phyloP scores from a whole-genome alignment of 2,797 vertebrate genomes.

The Hippocampus kuda region DNA sequence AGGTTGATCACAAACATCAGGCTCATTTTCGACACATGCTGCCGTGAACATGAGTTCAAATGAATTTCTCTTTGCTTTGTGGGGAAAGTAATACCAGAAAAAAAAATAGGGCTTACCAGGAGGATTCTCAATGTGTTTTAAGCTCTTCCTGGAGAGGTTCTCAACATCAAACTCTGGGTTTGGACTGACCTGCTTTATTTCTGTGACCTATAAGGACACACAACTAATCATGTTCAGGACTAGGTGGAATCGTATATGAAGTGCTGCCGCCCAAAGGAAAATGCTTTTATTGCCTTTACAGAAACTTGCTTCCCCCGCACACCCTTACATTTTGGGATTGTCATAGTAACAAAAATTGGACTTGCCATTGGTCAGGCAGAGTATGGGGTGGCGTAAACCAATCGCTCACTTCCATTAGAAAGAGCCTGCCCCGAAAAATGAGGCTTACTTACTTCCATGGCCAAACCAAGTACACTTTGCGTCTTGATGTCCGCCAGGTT shows the following conservation, averaged over 20 bases:
- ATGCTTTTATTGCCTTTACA: too few species aligned
- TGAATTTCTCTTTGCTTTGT: not conserved
- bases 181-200: slow-evolving; percentile 9
- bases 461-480: not conserved
- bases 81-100: slow-evolving; percentile 7
- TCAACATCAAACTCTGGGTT: slow-evolving; percentile 50
- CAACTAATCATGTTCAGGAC: not conserved
- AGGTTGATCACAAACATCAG: not conserved
- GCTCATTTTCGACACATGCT: not conserved
- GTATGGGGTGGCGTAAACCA: too few species aligned
- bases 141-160: not conserved
- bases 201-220: slow-evolving; percentile 29
- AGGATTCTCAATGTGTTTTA: slow-evolving; percentile 48
- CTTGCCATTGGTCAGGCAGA: too few species aligned
- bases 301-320: too few species aligned
- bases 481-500: not conserved
- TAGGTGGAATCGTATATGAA: not conserved
- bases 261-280: not conserved
- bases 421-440: not conserved
- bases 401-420: not conserved
- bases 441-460: not conserved
- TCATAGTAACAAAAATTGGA: too few species aligned
- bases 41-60: not conserved
- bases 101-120: slow-evolving; percentile 60
- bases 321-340: too few species aligned